Evolutionary conservation across 2,113 vertebrate species (phyloP).

Genomic region (Condylura cristata): DNA sequence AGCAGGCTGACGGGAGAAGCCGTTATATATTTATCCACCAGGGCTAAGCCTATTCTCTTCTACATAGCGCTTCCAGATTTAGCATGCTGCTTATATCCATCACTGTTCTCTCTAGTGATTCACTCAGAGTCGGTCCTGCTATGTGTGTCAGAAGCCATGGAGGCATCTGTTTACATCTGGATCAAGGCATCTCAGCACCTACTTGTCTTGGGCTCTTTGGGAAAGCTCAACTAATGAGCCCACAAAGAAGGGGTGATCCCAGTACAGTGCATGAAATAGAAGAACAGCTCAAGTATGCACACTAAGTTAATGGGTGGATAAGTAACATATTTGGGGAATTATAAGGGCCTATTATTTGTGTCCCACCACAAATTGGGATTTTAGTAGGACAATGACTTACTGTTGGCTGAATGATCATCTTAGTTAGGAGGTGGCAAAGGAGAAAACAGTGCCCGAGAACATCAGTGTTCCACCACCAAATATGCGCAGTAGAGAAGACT

Average conservation of each 20-base stretch:
- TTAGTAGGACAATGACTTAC: not conserved
- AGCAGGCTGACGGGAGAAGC: not conserved
- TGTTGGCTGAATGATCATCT: conserved; percentile 2
- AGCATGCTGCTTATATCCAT: not conserved
- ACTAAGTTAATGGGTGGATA: not conserved
- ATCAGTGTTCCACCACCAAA: not conserved
- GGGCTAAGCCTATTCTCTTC: not conserved
- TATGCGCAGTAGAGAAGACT: not conserved
- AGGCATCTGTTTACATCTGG: not conserved
- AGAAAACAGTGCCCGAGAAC: conserved; percentile 46
- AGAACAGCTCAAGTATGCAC: not conserved
- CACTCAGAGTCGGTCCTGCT: not conserved
- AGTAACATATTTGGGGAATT: not conserved
- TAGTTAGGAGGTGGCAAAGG: conserved; percentile 13
- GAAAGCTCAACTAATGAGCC: not conserved
- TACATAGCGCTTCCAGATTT: not conserved
- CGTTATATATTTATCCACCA: not conserved
- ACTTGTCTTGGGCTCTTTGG: not conserved
- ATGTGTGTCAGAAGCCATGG: not conserved
- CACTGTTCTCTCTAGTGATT: not conserved
- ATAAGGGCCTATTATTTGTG: not conserved
- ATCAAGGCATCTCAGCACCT: not conserved
- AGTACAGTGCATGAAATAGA: not conserved
- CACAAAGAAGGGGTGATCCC: not conserved
- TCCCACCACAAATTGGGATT: not conserved